Evolutionary conservation across 2,888 invertebrate genomes (phyloP), one percentile per base, ranked within the genome.

Genomic region (Clunio marinus): DNA sequence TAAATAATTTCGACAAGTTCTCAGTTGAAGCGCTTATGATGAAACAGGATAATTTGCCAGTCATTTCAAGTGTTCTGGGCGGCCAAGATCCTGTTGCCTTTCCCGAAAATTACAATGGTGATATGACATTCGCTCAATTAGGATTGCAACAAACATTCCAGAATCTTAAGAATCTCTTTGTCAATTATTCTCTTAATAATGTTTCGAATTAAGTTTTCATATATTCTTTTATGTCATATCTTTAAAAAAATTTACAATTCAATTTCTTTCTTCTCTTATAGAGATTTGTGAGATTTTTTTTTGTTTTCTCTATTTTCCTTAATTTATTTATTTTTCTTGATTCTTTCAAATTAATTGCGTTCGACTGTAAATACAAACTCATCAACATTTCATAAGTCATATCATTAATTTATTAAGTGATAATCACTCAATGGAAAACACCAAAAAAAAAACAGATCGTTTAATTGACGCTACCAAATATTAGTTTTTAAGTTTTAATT

Each of bases 11-110:
- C 17, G 68, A 68, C 24, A 68, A 68, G 17, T 70, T 71, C 51
- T 70, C 69, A 1, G 70, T 71, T n/a, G 69, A 71, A 20, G 70
- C 71, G n/a, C 68, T 71, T 22, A 70, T 71, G 70, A 68, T 71
- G 70, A 71, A 70, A 68, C 70, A 70, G 46, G 71, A 71, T 41
- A 68, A 69, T 69, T 68, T 41, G n/a, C 41, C 25, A 27, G 10
- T 51, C n/a, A 10, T 24, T n/a, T 17, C 5, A 25, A 32, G 7
- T 13, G 13, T 5, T 13, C 7, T 13, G 5, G 5, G 5, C 7
- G 66, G 24, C 22, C 45, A 45, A 24, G 60, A 60, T 4, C 37
- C 2, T 25, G 8, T 37, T 4, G 17, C 60, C 13, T 22, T 60
- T 17, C 35, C 27, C 1, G 66, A 66, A n/a, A 7, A 37, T n/a